These are phyloP conservation scores for Hystrix cristata DNA, from an alignment of 2,113 vertebrate species.

Conservation along the genomic window DNA sequence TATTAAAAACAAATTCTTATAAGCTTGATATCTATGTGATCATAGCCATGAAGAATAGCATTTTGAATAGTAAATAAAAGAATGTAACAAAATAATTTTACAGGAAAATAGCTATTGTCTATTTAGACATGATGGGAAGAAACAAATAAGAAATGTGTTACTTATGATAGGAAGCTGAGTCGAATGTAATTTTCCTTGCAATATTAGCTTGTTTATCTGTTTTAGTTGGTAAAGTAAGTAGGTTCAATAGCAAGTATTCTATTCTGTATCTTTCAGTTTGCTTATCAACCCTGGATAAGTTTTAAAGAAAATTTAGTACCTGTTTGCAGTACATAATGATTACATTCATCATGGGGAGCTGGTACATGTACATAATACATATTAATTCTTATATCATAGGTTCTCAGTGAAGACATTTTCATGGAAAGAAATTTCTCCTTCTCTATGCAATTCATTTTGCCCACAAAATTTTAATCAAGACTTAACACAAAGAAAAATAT, in stretches of 20 bases:
- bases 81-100: background rate
- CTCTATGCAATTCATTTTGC: background rate
- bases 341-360: background rate
- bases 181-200: background rate
- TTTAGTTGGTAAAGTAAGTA: background rate
- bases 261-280: background rate
- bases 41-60: background rate
- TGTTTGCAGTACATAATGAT: background rate
- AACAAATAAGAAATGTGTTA: background rate
- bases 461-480: background rate
- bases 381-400: background rate
- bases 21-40: background rate
- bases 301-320: background rate
- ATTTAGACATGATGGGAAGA: conserved; percentile 4
- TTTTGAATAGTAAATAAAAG: background rate
- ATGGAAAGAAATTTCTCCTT: background rate
- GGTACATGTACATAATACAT: background rate
- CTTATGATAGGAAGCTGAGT: background rate
- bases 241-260: background rate
- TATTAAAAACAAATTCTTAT: background rate
- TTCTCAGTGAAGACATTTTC: background rate
- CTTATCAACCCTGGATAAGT: background rate
- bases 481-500: background rate
- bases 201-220: background rate
- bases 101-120: background rate